Evolutionary conservation across 2,888 invertebrate species (phyloP).

Genomic region (Drosophila neonasuta): DNA sequence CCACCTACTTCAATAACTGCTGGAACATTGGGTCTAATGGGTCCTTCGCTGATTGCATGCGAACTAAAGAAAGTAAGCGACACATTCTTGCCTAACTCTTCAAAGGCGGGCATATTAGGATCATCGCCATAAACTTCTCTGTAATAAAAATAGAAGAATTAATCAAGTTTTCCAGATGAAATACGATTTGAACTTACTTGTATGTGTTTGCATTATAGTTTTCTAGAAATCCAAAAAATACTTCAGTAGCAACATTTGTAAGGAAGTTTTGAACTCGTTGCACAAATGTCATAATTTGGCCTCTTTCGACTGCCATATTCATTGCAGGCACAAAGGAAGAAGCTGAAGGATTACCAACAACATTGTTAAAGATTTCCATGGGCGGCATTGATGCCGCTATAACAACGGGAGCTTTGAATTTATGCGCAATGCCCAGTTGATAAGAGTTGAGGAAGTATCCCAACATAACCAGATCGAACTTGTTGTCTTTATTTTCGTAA

Average conservation of each 20-base stretch:
- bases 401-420: constrained; percentile 75
- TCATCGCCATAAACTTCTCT: constrained; percentile 59
- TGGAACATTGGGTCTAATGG: constrained; percentile 77
- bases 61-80: constrained; percentile 74
- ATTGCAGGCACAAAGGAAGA: constrained; percentile 63
- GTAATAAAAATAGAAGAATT: neutral
- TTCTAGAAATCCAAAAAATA: constrained; percentile 19
- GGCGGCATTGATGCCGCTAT: constrained; percentile 57
- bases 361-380: constrained; percentile 38
- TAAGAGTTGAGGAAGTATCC: constrained; percentile 78
- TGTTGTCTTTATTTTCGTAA: constrained; percentile 67
- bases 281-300: constrained; percentile 48
- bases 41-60: constrained; percentile 75
- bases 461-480: constrained; percentile 75
- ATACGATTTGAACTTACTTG: constrained; percentile 28
- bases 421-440: constrained; percentile 71
- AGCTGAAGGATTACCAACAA: constrained; percentile 73
- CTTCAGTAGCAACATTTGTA: neutral
- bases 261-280: constrained; percentile 56
- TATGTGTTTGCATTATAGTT: constrained; percentile 28
- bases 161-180: neutral
- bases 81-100: constrained; percentile 71
- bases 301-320: constrained; percentile 32
- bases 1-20: constrained; percentile 79
- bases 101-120: constrained; percentile 60